phyloP scores from a whole-genome alignment of 2,797 vertebrate species.

The Ataeniobius toweri region DNA sequence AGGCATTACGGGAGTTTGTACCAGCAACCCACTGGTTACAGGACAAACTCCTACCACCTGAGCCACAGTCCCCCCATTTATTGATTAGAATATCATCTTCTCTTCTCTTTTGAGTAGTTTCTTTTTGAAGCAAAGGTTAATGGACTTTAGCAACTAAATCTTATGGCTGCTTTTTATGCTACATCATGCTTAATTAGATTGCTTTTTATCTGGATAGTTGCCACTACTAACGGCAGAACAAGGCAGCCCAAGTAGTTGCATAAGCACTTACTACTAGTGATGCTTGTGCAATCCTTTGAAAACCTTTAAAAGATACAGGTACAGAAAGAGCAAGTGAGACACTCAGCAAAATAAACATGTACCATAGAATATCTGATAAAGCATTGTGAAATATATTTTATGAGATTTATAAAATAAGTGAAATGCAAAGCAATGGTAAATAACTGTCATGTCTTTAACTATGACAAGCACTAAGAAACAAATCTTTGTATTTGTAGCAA shows the following conservation, averaged over 20 bases:
- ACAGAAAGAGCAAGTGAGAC: not conserved
- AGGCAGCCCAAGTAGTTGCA: too few species aligned
- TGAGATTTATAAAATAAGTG: not conserved
- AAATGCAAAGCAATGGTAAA: not conserved
- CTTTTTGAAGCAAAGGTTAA: not conserved
- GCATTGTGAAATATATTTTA: not conserved
- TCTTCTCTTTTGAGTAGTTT: not conserved
- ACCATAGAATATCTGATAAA: not conserved
- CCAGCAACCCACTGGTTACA: too few species aligned
- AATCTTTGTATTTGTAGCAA: not conserved
- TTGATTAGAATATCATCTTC: not conserved
- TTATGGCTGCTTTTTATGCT: not conserved
- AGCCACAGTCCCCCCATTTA: not conserved
- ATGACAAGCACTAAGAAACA: not conserved
- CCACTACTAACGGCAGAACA: not conserved
- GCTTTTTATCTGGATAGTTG: not conserved
- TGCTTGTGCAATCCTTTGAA: not conserved
- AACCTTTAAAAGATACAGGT: not conserved
- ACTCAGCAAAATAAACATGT: not conserved
- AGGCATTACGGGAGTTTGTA: too few species aligned
- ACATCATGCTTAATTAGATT: not conserved
- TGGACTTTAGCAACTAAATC: not conserved
- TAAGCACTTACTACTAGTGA: too few species aligned
- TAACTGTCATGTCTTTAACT: not conserved
- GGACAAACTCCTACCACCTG: too few species aligned